Conservation (phyloP, 2,888 invertebrate genomes). For the Leucophenga maculata region DNA sequence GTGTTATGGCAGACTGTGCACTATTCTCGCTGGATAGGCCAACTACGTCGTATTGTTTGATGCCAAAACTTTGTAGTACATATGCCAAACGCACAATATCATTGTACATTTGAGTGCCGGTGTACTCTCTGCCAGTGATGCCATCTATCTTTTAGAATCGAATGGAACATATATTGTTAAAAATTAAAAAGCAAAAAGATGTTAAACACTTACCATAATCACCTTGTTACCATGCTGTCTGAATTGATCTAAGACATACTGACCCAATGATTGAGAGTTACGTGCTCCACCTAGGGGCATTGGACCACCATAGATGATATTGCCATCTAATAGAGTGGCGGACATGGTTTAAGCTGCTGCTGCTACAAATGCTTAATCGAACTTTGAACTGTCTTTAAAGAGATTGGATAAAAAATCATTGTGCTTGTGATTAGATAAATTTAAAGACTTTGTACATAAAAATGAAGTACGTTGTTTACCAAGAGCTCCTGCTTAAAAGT, state of each 20-base stretch:
- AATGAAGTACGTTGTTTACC: too few relatives aligned
- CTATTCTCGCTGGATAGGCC: conserved; percentile 76
- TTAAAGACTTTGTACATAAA: too few relatives aligned
- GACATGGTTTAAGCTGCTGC: too few relatives aligned
- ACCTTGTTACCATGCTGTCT: conserved; percentile 73
- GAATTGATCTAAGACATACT: conserved; percentile 74
- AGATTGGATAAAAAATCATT: too few relatives aligned
- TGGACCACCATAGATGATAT: conserved; percentile 55
- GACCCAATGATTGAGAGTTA: conserved; percentile 71
- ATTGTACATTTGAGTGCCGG: conserved; percentile 59
- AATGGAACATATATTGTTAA: conserved; percentile 11
- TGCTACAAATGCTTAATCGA: too few relatives aligned
- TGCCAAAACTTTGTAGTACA: conserved; percentile 71
- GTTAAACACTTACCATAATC: conserved; percentile 72
- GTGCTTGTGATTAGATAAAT: too few relatives aligned
- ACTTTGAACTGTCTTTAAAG: too few relatives aligned
- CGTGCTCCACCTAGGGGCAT: conserved; percentile 47
- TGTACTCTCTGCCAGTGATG: conserved; percentile 58
- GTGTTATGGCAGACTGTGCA: conserved; percentile 73
- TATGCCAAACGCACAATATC: conserved; percentile 62
- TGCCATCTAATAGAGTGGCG: neutral
- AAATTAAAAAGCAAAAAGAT: too few relatives aligned
- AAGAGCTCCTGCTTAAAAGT: too few relatives aligned
- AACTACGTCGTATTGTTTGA: conserved; percentile 74
- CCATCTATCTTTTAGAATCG: conserved; percentile 67